These are phyloP conservation scores for Patella depressa DNA, from an alignment of 2,888 invertebrate genomes.

Conservation along the genomic window DNA sequence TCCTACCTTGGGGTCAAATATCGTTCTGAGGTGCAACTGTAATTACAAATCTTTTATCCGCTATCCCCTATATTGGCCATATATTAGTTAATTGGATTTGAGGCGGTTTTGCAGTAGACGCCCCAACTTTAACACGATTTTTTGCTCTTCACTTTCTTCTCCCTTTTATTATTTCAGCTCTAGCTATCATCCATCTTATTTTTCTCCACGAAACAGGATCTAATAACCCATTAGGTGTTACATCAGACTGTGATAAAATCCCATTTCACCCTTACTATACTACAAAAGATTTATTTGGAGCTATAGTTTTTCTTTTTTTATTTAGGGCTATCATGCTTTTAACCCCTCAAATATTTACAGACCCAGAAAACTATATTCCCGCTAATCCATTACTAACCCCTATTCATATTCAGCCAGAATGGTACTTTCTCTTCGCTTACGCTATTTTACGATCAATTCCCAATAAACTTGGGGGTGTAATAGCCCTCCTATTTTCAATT, in stretches of 20 bases:
- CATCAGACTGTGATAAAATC: constrained; percentile 80
- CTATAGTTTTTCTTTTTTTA: constrained; percentile 64
- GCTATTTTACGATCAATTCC: constrained; percentile 85
- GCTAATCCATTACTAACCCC: constrained; percentile 81
- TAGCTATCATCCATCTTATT: constrained; percentile 78
- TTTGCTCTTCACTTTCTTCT: constrained; percentile 82
- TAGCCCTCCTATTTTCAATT: constrained; percentile 79
- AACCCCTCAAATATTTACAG: constrained; percentile 78
- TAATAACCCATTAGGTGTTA: constrained; percentile 79
- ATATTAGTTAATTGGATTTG: constrained; percentile 81
- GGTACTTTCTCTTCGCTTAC: constrained; percentile 87
- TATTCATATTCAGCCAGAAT: constrained; percentile 85
- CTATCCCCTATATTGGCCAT: constrained; percentile 80
- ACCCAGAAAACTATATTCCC: constrained; percentile 82
- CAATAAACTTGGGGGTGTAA: constrained; percentile 84
- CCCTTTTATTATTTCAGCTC: constrained; percentile 78
- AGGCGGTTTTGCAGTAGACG: constrained; percentile 83
- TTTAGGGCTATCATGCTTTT: constrained; percentile 75
- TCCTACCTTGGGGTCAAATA: constrained; percentile 82
- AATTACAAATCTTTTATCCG: constrained; percentile 83
- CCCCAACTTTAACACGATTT: constrained; percentile 83
- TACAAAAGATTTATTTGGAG: constrained; percentile 76
- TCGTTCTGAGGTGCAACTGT: constrained; percentile 86
- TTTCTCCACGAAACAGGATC: constrained; percentile 81
- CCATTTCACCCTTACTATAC: constrained; percentile 80